Base-by-base conservation (phyloP, 1,140 invertebrate species). In the Trichomalopsis sarcophagae region DNA sequence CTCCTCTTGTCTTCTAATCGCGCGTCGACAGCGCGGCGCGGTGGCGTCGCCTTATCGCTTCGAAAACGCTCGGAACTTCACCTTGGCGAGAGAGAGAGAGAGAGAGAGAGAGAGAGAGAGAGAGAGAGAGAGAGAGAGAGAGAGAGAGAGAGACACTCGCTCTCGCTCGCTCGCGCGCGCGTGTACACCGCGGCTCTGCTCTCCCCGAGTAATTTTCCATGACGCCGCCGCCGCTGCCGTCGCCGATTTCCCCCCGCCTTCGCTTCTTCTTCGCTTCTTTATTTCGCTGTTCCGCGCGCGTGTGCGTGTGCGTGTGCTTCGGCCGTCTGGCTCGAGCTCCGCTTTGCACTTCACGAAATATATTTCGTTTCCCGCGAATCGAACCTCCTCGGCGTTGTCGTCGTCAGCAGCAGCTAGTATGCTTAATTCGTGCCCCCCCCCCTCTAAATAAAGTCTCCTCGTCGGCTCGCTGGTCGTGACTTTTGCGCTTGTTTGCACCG, bases 1-100 rank as follows among this genome's bases (percentile, higher is more conserved):
- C 68, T 68, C 78, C 55, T 79, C 83, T 80, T 80, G 76, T 79
- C 77, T 74, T 80, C 27, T 84, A 84, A 84, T 84, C 76, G 77
- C 75, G 23, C 76, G 68, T 62, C 77, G 47, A 78, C 76, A 82
- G 82, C 40, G 75, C 66, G 62, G 75, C 82, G 75, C 9, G 62
- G 44, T 55, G 30, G 17, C n/a, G 62, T 69, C 62, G 44, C 44
- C 83, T 84, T 84, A 84, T 84, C 83, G 77, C 83, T 79, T 80
- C 62, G 68, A 84, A 84, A 84, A 84, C 69, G 66, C 62, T 36
- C 66, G 68, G 47, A 80, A 84, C 76, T 84, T 80, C 47, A 84
- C 83, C 83, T 84, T 80, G 76, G 62, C 47, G 62, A 30, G 50
- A 27, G 33, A 40, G 71, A 1, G 36, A 80, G 10, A 68, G 30